Evolutionary conservation across 2,797 vertebrate genomes (phyloP), one percentile per base, ranked within the genome.

Genomic region (Picus viridis): DNA sequence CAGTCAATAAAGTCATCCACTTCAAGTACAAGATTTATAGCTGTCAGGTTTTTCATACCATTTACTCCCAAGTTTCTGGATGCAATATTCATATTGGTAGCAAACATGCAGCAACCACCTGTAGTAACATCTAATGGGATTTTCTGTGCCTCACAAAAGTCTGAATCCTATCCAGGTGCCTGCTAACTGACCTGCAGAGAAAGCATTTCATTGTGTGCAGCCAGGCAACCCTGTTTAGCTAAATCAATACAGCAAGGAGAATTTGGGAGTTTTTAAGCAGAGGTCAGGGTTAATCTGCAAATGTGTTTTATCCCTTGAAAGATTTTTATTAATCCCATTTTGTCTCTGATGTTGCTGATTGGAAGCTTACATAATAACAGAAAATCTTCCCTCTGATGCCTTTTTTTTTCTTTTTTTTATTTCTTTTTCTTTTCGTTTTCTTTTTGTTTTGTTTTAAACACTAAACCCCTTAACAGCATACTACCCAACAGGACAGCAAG

Each of bases 321-420:
- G 88, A 93, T 93, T 95, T 92, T 29, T 79, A 88, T 91, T 95
- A 96, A 96, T 96, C 90, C 69, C 47, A 16, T 78, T 95, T 96
- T 83, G 30, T 87, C 43, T 94, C 65, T 92, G 68, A 89, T 92
- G 65, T 7, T 72, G 14, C 34, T 91, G 57, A 94, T 94, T 92
- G 77, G 70, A 86, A 94, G 47, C 61, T 92, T 39, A 89, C 16
- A 78, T 93, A 95, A 67, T 59, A 92, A 88, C 23, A 39, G 85
- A 76, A 71, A 86, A 65, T 39, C 68, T 90, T 69, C 56, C 41
- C 30, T 36, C 23, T 24, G 30, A 64, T 73, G 26, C 0, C 30
- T 87, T 73, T 68, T 68, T 72, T 80, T 49, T 29, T 70, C 27
- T 89, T 70, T 68, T 63, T 74, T 79, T 49, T n/a, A 67, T 36